These are phyloP conservation scores for Aphyosemion australe DNA, from an alignment of 2,113 vertebrate species.

Conservation along the genomic window DNA sequence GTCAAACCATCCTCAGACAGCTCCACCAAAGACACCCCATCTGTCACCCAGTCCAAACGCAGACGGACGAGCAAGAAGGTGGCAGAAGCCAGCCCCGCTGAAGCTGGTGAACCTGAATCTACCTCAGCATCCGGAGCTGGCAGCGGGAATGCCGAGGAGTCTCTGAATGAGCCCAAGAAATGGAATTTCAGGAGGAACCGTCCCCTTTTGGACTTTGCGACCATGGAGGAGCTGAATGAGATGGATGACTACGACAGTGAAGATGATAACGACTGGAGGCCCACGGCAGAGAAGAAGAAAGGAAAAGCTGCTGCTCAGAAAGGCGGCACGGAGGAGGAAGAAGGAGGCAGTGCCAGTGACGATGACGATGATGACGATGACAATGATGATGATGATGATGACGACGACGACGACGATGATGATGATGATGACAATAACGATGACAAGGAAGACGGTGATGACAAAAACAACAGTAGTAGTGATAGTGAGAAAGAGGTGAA, in stretches of 20 bases:
- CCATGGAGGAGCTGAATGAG: slow-evolving; percentile 95
- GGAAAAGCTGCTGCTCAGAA: slow-evolving; percentile 82
- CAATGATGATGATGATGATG: slow-evolving; percentile 84
- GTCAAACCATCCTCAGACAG: slow-evolving; percentile 80
- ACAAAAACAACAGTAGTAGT: slow-evolving; percentile 82
- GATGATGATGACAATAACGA: slow-evolving; percentile 70
- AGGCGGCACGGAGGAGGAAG: slow-evolving; percentile 85
- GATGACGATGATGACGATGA: slow-evolving; percentile 84
- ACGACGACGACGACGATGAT: slow-evolving; percentile 51
- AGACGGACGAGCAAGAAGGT: slow-evolving; percentile 81
- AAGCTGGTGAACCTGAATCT: slow-evolving; percentile 8
- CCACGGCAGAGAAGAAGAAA: slow-evolving; percentile 87
- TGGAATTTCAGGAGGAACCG: slow-evolving; percentile 97
- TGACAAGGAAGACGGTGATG: slow-evolving; percentile 76
- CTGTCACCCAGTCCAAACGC: slow-evolving; percentile 48
- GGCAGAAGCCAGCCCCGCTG: slow-evolving; percentile 60
- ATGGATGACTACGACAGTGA: slow-evolving; percentile 99
- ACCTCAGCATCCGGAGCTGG: slow-evolving; percentile 11
- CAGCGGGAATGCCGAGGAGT: slow-evolving; percentile 77
- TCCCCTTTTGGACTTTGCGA: slow-evolving; percentile 92
- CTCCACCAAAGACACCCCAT: slow-evolving; percentile 81
- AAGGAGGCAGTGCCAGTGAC: slow-evolving; percentile 78
- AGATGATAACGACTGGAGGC: slow-evolving; percentile 98
- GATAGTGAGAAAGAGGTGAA: slow-evolving; percentile 87
- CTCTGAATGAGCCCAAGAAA: slow-evolving; percentile 90